A percentile compares a stretch with the other conserved stretches of the same genome.
These are phyloP conservation scores for Alexandromys fortis DNA, from an alignment of 2,113 vertebrate species.

Conservation along the genomic window DNA sequence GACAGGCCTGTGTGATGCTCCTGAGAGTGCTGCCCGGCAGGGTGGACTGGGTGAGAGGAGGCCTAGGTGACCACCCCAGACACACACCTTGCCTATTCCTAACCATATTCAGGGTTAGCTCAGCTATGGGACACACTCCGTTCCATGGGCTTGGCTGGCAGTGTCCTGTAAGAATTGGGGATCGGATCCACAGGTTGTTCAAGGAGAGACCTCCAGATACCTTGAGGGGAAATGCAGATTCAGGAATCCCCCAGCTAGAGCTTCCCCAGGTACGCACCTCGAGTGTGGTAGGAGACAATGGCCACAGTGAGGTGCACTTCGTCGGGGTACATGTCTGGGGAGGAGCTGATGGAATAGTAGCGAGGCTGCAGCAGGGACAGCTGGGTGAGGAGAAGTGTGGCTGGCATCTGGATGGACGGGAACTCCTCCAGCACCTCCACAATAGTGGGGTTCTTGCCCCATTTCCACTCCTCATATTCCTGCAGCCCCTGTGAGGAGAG, in stretches of 20 bases:
- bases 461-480: slow-evolving; percentile 99
- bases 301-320: slow-evolving; percentile 99
- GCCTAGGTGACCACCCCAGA: neutral
- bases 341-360: slow-evolving; percentile 99
- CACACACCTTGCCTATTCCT: neutral
- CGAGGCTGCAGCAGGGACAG: slow-evolving; percentile 96
- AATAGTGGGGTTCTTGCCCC: slow-evolving; percentile 96
- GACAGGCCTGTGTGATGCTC: neutral
- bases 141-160: neutral
- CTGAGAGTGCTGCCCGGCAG: fast-evolving
- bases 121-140: neutral
- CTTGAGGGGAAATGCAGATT: neutral
- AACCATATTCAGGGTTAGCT: neutral
- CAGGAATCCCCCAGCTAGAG: fast-evolving
- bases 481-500: slow-evolving; percentile 91
- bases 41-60: neutral
- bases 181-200: neutral
- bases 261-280: slow-evolving; percentile 85
- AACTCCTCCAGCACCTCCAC: slow-evolving; percentile 98
- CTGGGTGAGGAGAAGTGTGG: slow-evolving; percentile 95
- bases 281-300: slow-evolving; percentile 94
- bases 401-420: slow-evolving; percentile 95
- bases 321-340: slow-evolving; percentile 92
- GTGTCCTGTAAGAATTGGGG: neutral
- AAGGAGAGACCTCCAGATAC: neutral